Base-by-base conservation (phyloP, 1,140 invertebrate genomes). In the Apocrypta bakeri region DNA sequence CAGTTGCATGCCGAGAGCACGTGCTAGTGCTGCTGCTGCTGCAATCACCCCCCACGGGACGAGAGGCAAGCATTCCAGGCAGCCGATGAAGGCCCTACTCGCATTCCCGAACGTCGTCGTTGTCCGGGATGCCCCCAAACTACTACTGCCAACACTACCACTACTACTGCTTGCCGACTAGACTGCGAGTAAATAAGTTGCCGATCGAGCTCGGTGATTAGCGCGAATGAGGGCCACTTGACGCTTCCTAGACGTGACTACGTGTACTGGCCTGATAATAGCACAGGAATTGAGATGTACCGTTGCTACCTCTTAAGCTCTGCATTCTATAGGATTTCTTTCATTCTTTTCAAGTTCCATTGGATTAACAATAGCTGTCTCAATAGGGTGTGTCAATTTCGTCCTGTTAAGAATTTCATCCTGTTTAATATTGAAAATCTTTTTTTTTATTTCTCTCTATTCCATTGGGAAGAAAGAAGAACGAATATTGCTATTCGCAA, bases 1-100 rank as follows among this genome's bases (percentile, higher is more conserved):
- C 84, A 85, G 84, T 87, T 86, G 73, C 24, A 24, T 78, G 76
- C 64, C 79, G 21, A n/a, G 48, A 56, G 48, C 17, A 27, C 68
- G 72, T 82, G 72, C 69, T 75, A 42, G 72, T 81, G 76, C 74
- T 75, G 71, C 56, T 61, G 71, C 29, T 33, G 71, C 72, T 81
- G 76, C 79, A 25, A 84, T 66, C 82, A 76, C 83, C 84, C 71
- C 27, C 27, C 61, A 4, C 12, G 76, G 74, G 74, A 76, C 21
- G 6, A 21, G 33, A 33, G 17, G 21, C 74, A 9, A 9, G 31
- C 74, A 76, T 76, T 76, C 56, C 56, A 48, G n/a, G 37, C n/a
- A 72, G 33, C n/a, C 31, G 31, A 33, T 37, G 24, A 66, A 11
- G 75, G 64, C 48, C 9, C 25, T 14, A 0, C 69, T 17, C 33